These are phyloP conservation scores for Myotis yumanensis DNA, from an alignment of 2,113 vertebrate species.

Conservation along the genomic window DNA sequence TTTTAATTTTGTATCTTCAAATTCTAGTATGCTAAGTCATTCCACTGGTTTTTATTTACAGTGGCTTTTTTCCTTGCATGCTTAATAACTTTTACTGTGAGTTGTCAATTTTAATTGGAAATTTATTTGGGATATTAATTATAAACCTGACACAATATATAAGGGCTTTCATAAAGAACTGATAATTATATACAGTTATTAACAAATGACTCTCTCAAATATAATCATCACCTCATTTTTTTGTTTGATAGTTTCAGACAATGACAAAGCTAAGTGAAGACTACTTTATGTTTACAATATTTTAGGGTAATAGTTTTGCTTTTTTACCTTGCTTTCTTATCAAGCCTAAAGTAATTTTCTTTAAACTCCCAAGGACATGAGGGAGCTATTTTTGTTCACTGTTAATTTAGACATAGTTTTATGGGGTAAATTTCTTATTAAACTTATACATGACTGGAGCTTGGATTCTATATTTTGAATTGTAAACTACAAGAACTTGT, in stretches of 20 bases:
- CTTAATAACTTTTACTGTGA: neutral
- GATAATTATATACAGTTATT: neutral
- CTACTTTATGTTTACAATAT: neutral
- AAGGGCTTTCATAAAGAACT: neutral
- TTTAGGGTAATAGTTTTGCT: neutral
- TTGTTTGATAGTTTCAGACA: neutral
- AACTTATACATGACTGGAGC: neutral
- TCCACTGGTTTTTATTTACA: neutral
- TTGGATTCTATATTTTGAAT: neutral
- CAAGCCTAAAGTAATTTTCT: neutral
- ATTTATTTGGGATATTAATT: constrained; percentile 34
- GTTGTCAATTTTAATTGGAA: constrained; percentile 17
- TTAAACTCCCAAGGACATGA: neutral
- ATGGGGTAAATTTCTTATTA: neutral
- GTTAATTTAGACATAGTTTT: neutral
- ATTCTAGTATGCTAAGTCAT: neutral
- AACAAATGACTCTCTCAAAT: neutral
- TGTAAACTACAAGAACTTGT: neutral
- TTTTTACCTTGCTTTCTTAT: neutral
- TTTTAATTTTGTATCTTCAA: constrained; percentile 8
- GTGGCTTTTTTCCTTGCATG: neutral
- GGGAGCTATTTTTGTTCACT: neutral
- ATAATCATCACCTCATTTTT: neutral
- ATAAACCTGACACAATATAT: neutral
- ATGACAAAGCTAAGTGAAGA: neutral